Conservation (phyloP, 2,888 invertebrate species). For the Corythucha ciliata region DNA sequence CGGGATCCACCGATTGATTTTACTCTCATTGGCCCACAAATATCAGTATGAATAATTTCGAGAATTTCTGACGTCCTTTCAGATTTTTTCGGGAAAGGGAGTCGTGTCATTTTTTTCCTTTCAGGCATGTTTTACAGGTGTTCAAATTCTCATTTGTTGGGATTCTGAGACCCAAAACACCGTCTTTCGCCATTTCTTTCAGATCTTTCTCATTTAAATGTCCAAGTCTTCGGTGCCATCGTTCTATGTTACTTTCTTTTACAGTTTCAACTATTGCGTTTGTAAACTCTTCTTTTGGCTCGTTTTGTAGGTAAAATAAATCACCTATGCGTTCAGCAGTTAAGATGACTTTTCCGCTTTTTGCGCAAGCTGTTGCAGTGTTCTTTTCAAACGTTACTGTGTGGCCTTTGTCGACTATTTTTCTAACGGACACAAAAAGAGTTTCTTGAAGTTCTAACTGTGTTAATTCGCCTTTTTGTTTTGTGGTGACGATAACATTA, state of each 20-base stretch:
- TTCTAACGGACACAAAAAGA: constrained; percentile 8
- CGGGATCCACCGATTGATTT: constrained; percentile 29
- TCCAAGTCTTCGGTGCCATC: constrained; percentile 9
- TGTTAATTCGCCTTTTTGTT: not conserved
- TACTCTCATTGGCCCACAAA: constrained; percentile 33
- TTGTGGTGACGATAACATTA: not conserved
- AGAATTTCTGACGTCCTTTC: constrained; percentile 19
- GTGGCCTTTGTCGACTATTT: constrained; percentile 16
- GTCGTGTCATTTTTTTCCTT: constrained; percentile 16
- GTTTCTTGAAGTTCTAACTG: constrained; percentile 3
- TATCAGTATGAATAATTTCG: constrained; percentile 34
- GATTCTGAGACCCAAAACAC: constrained; percentile 5
- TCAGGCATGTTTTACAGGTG: constrained; percentile 8
- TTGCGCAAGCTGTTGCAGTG: not conserved
- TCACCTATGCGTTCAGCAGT: not conserved
- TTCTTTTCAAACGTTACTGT: constrained; percentile 13
- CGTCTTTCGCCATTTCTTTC: not conserved
- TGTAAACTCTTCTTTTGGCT: too few species aligned
- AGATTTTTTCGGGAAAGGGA: constrained; percentile 10
- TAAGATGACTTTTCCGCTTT: not conserved
- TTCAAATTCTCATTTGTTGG: not conserved
- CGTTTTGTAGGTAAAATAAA: constrained; percentile 10
- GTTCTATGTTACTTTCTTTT: too few species aligned
- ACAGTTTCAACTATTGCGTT: too few species aligned
- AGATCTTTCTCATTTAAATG: constrained; percentile 17